A percentile compares a stretch with the other conserved stretches of the same genome.
These are phyloP conservation scores for Amblyornis subalaris DNA, from an alignment of 2,113 vertebrate species.

Conservation along the genomic window DNA sequence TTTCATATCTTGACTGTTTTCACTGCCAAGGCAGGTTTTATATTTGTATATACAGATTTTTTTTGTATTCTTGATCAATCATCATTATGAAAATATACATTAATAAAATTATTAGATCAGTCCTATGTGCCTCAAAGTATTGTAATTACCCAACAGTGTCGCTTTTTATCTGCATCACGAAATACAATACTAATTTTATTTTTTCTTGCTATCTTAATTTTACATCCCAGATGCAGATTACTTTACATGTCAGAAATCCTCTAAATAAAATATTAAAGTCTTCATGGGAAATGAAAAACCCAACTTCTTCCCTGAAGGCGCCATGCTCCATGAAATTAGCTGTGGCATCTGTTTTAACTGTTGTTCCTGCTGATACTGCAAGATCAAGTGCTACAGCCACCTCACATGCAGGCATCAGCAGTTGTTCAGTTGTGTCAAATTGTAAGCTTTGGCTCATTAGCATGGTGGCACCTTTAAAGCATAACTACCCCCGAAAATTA, in stretches of 20 bases:
- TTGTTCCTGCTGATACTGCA: conserved; percentile 28
- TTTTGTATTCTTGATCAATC: background rate
- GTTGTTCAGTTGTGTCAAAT: background rate
- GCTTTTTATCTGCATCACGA: background rate
- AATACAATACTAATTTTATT: background rate
- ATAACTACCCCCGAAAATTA: background rate
- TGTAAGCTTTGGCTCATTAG: conserved; percentile 3
- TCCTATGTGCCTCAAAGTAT: background rate
- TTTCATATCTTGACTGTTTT: background rate
- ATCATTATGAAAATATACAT: background rate
- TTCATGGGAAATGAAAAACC: background rate
- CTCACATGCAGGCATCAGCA: background rate
- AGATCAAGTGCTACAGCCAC: background rate
- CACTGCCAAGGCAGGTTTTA: background rate
- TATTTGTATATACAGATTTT: background rate
- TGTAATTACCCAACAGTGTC: background rate
- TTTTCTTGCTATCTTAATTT: background rate
- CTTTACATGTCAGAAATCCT: background rate
- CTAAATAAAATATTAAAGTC: background rate
- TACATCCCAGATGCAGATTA: background rate
- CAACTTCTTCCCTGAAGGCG: background rate
- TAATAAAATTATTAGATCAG: background rate
- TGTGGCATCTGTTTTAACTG: background rate
- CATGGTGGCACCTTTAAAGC: background rate
- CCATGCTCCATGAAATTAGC: conserved; percentile 10